phyloP scores from a whole-genome alignment of 2,888 invertebrate species.

The Scaptodrosophila latifasciaeformis region DNA sequence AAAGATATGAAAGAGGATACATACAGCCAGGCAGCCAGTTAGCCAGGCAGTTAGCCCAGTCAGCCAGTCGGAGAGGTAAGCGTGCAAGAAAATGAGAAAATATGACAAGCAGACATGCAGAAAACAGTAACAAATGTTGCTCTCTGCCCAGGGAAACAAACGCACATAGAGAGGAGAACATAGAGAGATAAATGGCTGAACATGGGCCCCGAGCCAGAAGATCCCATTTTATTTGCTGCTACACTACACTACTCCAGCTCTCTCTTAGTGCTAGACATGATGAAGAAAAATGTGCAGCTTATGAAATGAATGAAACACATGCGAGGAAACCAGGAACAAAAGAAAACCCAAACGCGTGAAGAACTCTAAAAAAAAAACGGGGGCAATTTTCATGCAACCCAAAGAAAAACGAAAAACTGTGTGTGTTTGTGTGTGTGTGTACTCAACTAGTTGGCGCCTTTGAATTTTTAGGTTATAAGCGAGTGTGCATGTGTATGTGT shows the following conservation, averaged over 20 bases:
- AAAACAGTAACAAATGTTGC: slow-evolving; percentile 50
- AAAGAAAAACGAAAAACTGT: too few relatives aligned
- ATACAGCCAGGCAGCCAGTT: background rate
- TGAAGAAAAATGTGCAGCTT: slow-evolving; percentile 60
- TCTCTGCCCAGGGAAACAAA: background rate
- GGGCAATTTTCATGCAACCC: too few relatives aligned
- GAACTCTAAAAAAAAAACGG: background rate
- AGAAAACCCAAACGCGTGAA: background rate
- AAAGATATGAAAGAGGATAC: too few relatives aligned
- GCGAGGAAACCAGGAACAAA: slow-evolving; percentile 27
- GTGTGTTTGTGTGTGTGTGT: too few relatives aligned
- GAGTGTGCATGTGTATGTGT: too few relatives aligned
- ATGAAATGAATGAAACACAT: slow-evolving; percentile 51
- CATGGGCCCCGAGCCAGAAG: too few relatives aligned
- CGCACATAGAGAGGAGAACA: background rate
- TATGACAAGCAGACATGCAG: slow-evolving; percentile 54
- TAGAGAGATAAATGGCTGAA: background rate
- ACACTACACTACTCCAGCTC: too few relatives aligned
- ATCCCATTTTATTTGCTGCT: too few relatives aligned
- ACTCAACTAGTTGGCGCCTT: too few relatives aligned
- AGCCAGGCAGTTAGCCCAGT: too few relatives aligned
- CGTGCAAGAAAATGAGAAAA: slow-evolving; percentile 57
- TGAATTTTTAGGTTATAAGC: too few relatives aligned
- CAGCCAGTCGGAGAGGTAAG: slow-evolving; percentile 37
- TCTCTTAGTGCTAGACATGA: too few relatives aligned